These are phyloP conservation scores for Cheilosia scutellata DNA, from an alignment of 2,888 invertebrate genomes.

Conservation along the genomic window DNA sequence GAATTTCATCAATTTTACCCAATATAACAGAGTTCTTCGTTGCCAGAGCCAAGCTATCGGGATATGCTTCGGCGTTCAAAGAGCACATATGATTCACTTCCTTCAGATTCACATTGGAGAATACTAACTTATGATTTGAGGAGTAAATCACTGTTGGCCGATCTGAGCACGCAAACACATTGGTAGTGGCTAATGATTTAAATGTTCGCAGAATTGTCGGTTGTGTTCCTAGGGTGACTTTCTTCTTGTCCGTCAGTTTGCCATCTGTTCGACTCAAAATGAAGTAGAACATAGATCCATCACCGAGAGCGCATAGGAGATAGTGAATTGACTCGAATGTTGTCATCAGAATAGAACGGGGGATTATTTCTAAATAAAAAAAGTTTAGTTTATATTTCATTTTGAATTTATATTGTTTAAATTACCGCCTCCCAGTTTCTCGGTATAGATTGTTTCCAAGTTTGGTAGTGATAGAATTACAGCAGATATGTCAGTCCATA, in stretches of 20 bases:
- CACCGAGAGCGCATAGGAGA: slow-evolving; percentile 96
- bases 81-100: slow-evolving; percentile 99
- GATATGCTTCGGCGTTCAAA: slow-evolving; percentile 96
- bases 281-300: slow-evolving; percentile 99
- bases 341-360: slow-evolving; percentile 97
- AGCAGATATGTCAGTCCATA: slow-evolving; percentile 99
- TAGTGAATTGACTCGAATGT: slow-evolving; percentile 96
- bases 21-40: slow-evolving; percentile 88
- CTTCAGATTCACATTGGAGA: slow-evolving; percentile 98
- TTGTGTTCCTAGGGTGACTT: slow-evolving; percentile 98
- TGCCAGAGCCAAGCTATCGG: slow-evolving; percentile 88
- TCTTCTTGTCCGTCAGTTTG: slow-evolving; percentile 93
- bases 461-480: slow-evolving; percentile 93
- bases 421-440: slow-evolving; percentile 90
- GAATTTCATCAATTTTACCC: slow-evolving; percentile 99
- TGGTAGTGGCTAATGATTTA: slow-evolving; percentile 94
- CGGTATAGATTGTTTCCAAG: slow-evolving; percentile 92
- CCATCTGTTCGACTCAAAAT: slow-evolving; percentile 91
- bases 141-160: slow-evolving; percentile 99
- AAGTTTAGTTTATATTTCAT: slow-evolving; percentile 44
- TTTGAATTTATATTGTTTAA: neutral
- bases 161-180: slow-evolving; percentile 99
- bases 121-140: slow-evolving; percentile 98
- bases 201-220: slow-evolving; percentile 97
- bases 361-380: slow-evolving; percentile 93